Conservation (phyloP, 2,113 vertebrate species). For the Azemiops feae region DNA sequence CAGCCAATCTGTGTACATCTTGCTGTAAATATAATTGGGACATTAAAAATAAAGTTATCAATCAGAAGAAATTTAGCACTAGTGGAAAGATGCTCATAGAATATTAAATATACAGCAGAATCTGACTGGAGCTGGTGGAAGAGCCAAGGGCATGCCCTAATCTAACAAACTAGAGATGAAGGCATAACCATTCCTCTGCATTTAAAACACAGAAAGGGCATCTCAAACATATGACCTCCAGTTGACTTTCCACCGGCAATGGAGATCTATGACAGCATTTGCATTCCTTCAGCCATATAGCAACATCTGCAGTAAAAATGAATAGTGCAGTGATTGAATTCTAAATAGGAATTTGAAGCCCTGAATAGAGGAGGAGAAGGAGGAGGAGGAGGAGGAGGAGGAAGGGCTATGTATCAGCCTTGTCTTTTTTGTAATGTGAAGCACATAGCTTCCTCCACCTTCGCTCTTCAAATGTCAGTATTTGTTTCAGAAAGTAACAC, state of each 20-base stretch:
- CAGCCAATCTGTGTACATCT: background rate
- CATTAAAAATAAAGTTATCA: conserved; percentile 20
- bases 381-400: background rate
- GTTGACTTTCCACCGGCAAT: background rate
- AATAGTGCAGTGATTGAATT: background rate
- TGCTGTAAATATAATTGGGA: background rate
- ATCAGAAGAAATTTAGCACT: background rate
- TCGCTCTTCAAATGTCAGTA: background rate
- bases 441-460: background rate
- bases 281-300: background rate
- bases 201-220: background rate
- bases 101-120: background rate
- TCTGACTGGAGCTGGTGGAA: background rate
- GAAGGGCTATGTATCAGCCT: background rate
- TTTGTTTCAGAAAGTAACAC: background rate
- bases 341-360: background rate
- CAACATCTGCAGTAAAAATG: background rate
- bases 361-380: background rate
- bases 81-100: background rate
- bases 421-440: background rate
- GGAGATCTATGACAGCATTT: background rate
- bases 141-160: background rate
- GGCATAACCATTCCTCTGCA: background rate
- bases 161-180: background rate
- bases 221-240: background rate